Evolutionary conservation across 2,888 invertebrate species (phyloP), one percentile per base, ranked within the genome.

Genomic region (Ormyrus pomaceus): DNA sequence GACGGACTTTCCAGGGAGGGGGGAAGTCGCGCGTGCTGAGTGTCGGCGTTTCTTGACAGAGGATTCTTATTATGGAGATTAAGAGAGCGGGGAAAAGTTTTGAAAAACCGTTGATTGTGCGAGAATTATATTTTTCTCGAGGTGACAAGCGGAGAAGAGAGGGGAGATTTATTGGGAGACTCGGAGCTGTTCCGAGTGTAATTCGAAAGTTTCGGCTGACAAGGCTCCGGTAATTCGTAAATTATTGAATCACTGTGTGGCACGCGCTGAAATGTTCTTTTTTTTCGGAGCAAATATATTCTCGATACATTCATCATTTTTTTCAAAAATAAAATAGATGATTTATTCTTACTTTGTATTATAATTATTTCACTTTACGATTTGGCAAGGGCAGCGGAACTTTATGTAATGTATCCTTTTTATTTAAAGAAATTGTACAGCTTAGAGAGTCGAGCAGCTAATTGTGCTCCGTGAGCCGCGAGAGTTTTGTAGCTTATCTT

Each of bases 61-160:
- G 2, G 19, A 53, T 76, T 76, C 64, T 76, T 81, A 72, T 79
- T 75, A 78, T 76, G 75, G 76, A 79, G 81, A 81, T 81, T 56
- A 61, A 72, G 79, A 76, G 79, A 71, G 66, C 66, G 72, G 34
- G 34, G 59, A 78, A 77, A 77, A 66, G 62, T 79, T 79, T 78
- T 78, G 68, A 72, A 62, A 81, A 75, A 76, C 61, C 76, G 66
- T 81, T 81, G 78, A 79, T 81, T 79, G 76, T 74, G 65, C 13
- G 55, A 79, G 78, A 78, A 81, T 78, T 78, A 78, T 78, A 78
- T 72, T 81, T 81, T 76, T 72, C 65, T 19, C 64, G 48, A 59
- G 71, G 46, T 75, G 72, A 74, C 81, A 74, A 51, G 34, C 69
- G 19, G 55, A 79, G 46, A 51, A 66, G 71, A 70, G 61, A 19